Base-by-base conservation (phyloP, 2,888 invertebrate species). In the Syrphus vitripennis region DNA sequence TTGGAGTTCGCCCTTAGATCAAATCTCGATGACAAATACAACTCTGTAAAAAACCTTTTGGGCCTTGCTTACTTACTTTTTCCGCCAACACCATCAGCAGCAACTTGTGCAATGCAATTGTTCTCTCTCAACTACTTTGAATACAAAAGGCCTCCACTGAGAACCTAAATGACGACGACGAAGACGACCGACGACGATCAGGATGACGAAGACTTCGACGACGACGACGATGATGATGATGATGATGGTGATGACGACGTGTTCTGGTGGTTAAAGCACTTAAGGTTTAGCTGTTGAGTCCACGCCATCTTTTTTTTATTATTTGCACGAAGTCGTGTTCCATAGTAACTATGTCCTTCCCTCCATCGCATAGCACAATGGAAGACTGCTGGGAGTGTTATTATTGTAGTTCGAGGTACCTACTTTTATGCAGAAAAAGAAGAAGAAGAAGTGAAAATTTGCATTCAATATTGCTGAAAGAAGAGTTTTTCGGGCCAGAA, bases 131-230 rank as follows among this genome's bases (percentile, higher is more conserved):
- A 83, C 83, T 80, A 83, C 69, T 84, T 84, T 84, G 83, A 80
- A 84, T 84, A 84, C 83, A 84, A 84, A 84, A 76, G 83, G 57
- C 83, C 42, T n/a, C n/a, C n/a, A n/a, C n/a, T n/a, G n/a, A n/a
- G n/a, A n/a, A n/a, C n/a, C n/a, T n/a, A n/a, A n/a, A n/a, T n/a
- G n/a, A n/a, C n/a, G n/a, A 57, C 74, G 70, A 37, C 69, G 45
- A 74, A 59, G 53, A 78, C n/a, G 42, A 78, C 78, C 57, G 19
- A 77, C 4, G 70, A 55, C 1, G 63, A 57, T 3, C 65, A 63
- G 2, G 72, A 75, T 53, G 80, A 81, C n/a, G 82, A 67, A 59
- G 82, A 83, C n/a, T n/a, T n/a, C n/a, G 48, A 67, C 24, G 31
- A 74, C 10, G 26, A 77, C 4, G 70, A 55, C 1, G 63, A 57